Base-by-base conservation (phyloP, 92 coral and sea anemone species). In the Parazoanthus darwini region DNA sequence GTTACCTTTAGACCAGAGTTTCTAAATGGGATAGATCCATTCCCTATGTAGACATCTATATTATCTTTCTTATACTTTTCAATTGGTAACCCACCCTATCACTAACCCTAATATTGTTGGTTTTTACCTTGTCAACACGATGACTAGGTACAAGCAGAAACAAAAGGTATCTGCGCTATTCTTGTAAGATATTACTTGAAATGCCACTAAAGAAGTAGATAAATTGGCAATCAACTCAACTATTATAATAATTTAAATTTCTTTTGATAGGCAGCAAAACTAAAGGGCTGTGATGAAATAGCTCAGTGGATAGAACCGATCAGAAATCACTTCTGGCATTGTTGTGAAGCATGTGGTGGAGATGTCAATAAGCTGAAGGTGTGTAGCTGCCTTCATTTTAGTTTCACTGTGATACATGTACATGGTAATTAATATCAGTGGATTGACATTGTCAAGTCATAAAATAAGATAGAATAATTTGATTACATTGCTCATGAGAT, bases 271-370 rank as follows among this genome's bases (percentile, higher is more conserved):
- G 96, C 92, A 23, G 82, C 90, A 23, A 92, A 92, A 89, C 82
- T 81, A 39, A 92, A 90, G 59, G 88, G 86, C 6, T 92, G 93
- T 65, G 93, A 94, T 23, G 81, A 50, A 6, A 59, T 92, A 56
- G 68, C 35, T 9, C 86, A 92, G 66, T 92, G 96, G 93, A 71
- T 92, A 36, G 85, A 90, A 78, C 92, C 94, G 25, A 72, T 94
- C 42, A 36, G 92, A 33, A 94, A 94, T 84, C 94, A 92, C 79
- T 92, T 94, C 82, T 94, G 96, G 94, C 94, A 94, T 59, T 86
- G 92, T 78, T 90, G 89, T 3, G 79, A 92, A 89, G 43, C 88
- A n/a, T 94, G 94, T 85, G 89, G 66, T n/a, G 90, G 93, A 67
- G 93, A 92, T 89, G 89, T 59, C 16, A 86, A 82, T 20, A 74